A percentile compares a stretch with the other conserved stretches of the same genome.
phyloP scores from a whole-genome alignment of 1,140 invertebrate genomes.

The Drosophila truncata region DNA sequence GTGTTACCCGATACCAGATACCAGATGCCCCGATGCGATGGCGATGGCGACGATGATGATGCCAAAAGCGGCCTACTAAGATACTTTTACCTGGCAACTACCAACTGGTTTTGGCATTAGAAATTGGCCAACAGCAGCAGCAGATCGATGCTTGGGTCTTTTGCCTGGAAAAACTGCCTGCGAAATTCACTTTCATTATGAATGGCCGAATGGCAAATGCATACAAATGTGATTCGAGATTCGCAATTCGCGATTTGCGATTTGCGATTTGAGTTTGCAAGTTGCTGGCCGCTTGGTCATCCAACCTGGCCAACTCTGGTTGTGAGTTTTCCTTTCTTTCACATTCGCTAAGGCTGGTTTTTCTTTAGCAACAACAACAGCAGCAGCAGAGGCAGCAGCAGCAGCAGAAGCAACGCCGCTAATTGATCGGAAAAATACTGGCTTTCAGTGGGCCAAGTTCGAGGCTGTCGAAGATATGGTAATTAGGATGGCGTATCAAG shows the following conservation, averaged over 20 bases:
- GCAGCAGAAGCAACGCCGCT: conserved; percentile 6
- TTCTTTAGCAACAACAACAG: conserved; percentile 9
- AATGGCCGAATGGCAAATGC: conserved; percentile 69
- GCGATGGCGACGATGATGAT: conserved; percentile 65
- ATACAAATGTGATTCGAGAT: conserved; percentile 65
- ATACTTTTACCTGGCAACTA: conserved; percentile 55
- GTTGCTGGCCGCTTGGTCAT: conserved; percentile 58
- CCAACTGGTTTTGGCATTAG: conserved; percentile 79
- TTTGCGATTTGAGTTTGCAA: conserved; percentile 11
- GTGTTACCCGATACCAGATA: conserved; percentile 57
- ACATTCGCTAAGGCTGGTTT: conserved; percentile 23
- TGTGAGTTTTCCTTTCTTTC: conserved; percentile 62
- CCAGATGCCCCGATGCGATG: conserved; percentile 46
- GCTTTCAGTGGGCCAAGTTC: conserved; percentile 42
- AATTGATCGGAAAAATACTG: conserved; percentile 49
- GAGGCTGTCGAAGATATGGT: conserved; percentile 26
- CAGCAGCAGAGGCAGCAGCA: not conserved
- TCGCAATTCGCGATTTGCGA: conserved; percentile 3
- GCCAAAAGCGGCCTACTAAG: conserved; percentile 75
- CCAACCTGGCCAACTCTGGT: conserved; percentile 71
- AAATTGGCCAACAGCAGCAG: conserved; percentile 59
- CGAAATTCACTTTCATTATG: conserved; percentile 84
- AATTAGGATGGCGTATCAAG: conserved; percentile 3
- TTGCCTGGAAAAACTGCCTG: conserved; percentile 61
- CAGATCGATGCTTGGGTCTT: conserved; percentile 46